These are phyloP conservation scores for Meriones psammophilus DNA, from an alignment of 2,797 vertebrate genomes.

Conservation along the genomic window DNA sequence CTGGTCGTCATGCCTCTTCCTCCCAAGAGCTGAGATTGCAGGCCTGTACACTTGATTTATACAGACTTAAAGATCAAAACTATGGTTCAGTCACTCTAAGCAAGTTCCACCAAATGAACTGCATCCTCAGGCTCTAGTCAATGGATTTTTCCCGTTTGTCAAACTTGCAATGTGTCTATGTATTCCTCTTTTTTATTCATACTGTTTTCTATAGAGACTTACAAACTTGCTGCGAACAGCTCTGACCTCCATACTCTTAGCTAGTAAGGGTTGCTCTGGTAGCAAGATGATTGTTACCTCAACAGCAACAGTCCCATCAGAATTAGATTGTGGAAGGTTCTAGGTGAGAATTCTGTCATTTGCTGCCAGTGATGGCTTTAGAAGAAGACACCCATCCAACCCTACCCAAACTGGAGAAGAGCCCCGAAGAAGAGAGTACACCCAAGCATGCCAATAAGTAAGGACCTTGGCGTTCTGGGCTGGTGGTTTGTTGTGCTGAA, in stretches of 20 bases:
- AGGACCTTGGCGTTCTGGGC: constrained; percentile 4
- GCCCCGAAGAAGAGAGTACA: not conserved
- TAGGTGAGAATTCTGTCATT: constrained; percentile 37
- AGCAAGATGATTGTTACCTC: constrained; percentile 65
- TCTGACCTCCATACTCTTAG: not conserved
- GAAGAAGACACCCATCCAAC: constrained; percentile 53
- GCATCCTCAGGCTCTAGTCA: not conserved
- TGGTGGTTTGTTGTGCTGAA: not conserved
- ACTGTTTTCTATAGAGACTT: not conserved
- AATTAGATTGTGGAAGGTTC: constrained; percentile 44
- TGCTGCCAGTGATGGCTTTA: constrained; percentile 67
- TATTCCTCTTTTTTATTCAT: not conserved
- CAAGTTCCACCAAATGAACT: not conserved
- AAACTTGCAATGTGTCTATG: not conserved
- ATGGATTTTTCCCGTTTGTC: not conserved
- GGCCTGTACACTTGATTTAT: not conserved
- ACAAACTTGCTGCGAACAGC: not conserved
- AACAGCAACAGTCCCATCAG: constrained; percentile 33
- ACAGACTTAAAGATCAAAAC: not conserved
- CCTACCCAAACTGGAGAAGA: constrained; percentile 56
- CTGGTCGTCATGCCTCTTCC: not conserved
- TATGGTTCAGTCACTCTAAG: not conserved
- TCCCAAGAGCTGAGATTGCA: not conserved
- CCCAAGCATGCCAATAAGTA: constrained; percentile 48
- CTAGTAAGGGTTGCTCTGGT: constrained; percentile 26